These are phyloP conservation scores for Ceryle rudis DNA, from an alignment of 2,797 vertebrate genomes.

Conservation along the genomic window DNA sequence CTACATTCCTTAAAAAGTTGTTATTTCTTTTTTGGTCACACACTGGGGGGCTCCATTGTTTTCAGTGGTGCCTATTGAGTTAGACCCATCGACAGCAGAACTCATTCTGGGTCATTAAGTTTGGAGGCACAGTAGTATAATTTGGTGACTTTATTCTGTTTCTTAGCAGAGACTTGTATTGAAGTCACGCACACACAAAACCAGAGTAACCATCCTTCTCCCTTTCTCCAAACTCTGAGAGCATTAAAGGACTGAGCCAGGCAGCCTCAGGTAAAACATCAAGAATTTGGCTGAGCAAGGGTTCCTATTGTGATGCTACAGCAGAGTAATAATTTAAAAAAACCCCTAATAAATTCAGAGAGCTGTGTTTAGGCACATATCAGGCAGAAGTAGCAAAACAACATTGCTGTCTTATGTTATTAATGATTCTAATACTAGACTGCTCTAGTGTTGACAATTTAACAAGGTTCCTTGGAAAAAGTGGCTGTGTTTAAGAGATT, in stretches of 20 bases:
- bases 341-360: not conserved
- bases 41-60: constrained; percentile 70
- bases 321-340: not conserved
- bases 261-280: not conserved
- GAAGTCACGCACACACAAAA: constrained; percentile 6
- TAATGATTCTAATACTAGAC: not conserved
- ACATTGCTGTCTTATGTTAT: not conserved
- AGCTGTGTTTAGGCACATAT: not conserved
- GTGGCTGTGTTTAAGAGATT: not conserved
- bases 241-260: not conserved
- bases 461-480: constrained; percentile 49
- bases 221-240: not conserved
- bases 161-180: constrained; percentile 26
- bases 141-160: constrained; percentile 45
- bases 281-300: not conserved
- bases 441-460: constrained; percentile 49
- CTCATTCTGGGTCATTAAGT: constrained; percentile 62
- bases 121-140: constrained; percentile 55
- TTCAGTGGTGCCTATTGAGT: constrained; percentile 72
- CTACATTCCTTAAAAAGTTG: constrained; percentile 69
- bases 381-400: constrained; percentile 12
- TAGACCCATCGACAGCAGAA: constrained; percentile 64
- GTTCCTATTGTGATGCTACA: not conserved
- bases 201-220: not conserved
- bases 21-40: constrained; percentile 72